These are phyloP conservation scores for Cerceris rybyensis DNA, from an alignment of 2,888 invertebrate genomes.

Conservation along the genomic window DNA sequence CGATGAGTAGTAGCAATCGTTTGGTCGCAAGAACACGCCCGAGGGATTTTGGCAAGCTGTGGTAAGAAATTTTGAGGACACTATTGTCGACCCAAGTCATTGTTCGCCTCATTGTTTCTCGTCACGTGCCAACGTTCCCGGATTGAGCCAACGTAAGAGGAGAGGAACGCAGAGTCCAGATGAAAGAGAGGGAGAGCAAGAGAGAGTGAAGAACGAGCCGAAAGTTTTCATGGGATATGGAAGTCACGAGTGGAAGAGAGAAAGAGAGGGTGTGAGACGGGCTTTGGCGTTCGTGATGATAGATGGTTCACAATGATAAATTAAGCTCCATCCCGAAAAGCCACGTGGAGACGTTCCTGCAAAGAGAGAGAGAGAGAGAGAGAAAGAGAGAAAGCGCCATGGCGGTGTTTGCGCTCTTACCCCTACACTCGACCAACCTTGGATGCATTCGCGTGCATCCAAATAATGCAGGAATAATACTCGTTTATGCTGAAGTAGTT, in stretches of 20 bases:
- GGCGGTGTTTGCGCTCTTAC: slow-evolving; percentile 15
- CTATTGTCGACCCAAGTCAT: slow-evolving; percentile 62
- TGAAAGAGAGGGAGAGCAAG: slow-evolving; percentile 14
- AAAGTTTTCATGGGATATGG: slow-evolving; percentile 48
- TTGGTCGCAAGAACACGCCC: slow-evolving; percentile 50
- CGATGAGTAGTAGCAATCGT: slow-evolving; percentile 20
- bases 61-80: slow-evolving; percentile 59
- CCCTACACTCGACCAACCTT: not conserved
- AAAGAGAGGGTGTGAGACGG: slow-evolving; percentile 18
- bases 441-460: not conserved
- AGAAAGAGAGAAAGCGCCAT: not conserved
- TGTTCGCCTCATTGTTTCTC: slow-evolving; percentile 65
- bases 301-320: slow-evolving; percentile 63
- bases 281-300: slow-evolving; percentile 60
- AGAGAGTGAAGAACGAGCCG: slow-evolving; percentile 12
- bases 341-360: slow-evolving; percentile 1
- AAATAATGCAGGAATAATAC: not conserved
- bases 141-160: slow-evolving; percentile 29
- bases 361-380: not conserved
- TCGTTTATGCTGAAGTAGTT: no score
- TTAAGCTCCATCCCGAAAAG: slow-evolving; percentile 55
- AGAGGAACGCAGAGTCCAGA: not conserved
- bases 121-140: slow-evolving; percentile 56
- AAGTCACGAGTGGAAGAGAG: slow-evolving; percentile 21
- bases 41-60: slow-evolving; percentile 59